Evolutionary conservation across 2,888 invertebrate genomes (phyloP).

Genomic region (Shargacucullia verbasci): DNA sequence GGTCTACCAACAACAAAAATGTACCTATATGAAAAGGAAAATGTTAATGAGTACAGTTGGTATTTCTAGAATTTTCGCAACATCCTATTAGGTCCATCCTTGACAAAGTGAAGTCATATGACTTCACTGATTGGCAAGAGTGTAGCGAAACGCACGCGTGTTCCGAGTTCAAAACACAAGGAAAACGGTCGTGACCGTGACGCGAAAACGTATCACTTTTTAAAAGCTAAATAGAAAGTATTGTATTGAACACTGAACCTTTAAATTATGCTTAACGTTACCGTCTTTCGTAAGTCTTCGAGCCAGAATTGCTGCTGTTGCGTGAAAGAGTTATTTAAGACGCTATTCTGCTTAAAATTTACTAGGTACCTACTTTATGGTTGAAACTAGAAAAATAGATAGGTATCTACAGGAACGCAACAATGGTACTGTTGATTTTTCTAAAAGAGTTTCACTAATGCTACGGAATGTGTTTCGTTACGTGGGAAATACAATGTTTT

Average conservation of each 20-base stretch:
- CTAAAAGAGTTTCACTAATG: constrained; percentile 68
- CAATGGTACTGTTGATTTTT: constrained; percentile 65
- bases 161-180: constrained; percentile 57
- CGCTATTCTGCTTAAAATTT: constrained; percentile 14
- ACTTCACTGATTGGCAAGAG: constrained; percentile 51
- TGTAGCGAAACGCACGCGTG: constrained; percentile 65
- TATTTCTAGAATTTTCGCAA: constrained; percentile 28
- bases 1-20: too few species aligned
- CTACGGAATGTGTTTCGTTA: constrained; percentile 59
- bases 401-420: constrained; percentile 52
- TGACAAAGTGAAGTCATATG: constrained; percentile 52
- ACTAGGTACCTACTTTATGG: constrained; percentile 5
- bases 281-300: constrained; percentile 51
- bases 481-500: constrained; percentile 67
- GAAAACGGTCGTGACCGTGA: constrained; percentile 63
- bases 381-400: constrained; percentile 35
- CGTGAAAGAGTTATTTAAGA: constrained; percentile 39
- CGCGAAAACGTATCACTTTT: constrained; percentile 63
- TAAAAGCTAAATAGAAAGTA: constrained; percentile 61
- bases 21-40: constrained; percentile 13
- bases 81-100: constrained; percentile 52
- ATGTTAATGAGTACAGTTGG: constrained; percentile 11
- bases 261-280: constrained; percentile 42
- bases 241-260: constrained; percentile 49
- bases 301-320: constrained; percentile 41